Evolutionary conservation across 2,888 invertebrate species (phyloP).

Genomic region (Calephelis perditalis): DNA sequence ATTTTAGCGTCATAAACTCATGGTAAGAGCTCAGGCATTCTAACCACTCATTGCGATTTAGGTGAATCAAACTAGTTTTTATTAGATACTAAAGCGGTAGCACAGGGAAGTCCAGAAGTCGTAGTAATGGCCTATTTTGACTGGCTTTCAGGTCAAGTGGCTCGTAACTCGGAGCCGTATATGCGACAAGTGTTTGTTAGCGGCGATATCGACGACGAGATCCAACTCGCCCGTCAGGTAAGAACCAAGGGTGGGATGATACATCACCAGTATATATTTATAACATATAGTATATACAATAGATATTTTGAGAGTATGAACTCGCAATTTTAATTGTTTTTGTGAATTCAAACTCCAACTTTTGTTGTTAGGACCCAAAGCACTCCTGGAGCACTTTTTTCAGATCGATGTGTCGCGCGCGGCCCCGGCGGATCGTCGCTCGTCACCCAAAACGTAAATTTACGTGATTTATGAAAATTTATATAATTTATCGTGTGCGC

Average conservation of each 20-base stretch:
- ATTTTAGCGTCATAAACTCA: too few relatives aligned
- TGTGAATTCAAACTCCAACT: conserved; percentile 56
- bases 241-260: conserved; percentile 35
- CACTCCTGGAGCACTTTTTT: conserved; percentile 61
- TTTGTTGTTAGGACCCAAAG: conserved; percentile 44
- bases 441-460: conserved; percentile 62
- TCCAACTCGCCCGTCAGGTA: conserved; percentile 83
- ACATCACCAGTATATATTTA: conserved; percentile 12
- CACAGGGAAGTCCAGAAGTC: conserved; percentile 32
- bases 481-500: conserved; percentile 33
- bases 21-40: background rate
- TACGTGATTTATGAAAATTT: conserved; percentile 24
- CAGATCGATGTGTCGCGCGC: conserved; percentile 57
- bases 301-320: conserved; percentile 48
- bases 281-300: background rate
- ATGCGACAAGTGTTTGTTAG: conserved; percentile 96
- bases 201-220: conserved; percentile 80
- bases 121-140: conserved; percentile 60
- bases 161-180: conserved; percentile 95
- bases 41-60: background rate
- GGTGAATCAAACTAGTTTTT: background rate
- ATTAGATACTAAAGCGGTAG: conserved; percentile 18
- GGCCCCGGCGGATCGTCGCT: conserved; percentile 45
- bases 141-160: conserved; percentile 85
- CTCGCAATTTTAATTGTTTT: conserved; percentile 42